phyloP scores from a whole-genome alignment of 2,888 invertebrate species.

The Spilarctia lutea region DNA sequence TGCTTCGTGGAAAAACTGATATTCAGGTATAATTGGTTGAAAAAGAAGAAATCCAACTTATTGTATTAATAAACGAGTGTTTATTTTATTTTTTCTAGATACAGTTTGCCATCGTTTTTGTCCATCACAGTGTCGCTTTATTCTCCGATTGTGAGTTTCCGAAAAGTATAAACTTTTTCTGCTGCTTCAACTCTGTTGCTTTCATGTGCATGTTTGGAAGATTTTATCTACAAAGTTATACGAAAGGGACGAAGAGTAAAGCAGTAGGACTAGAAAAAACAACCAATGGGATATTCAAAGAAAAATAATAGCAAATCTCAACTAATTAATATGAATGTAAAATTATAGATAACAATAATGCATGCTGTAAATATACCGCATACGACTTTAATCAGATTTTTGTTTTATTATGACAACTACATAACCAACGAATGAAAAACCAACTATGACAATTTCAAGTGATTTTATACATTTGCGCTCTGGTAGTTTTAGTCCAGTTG shows the following conservation, averaged over 20 bases:
- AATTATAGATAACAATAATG: background rate
- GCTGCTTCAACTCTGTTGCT: slow-evolving; percentile 18
- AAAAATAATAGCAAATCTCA: background rate
- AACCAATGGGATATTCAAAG: background rate
- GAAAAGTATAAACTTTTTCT: slow-evolving; percentile 14
- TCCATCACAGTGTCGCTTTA: slow-evolving; percentile 36
- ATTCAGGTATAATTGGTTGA: too few species aligned
- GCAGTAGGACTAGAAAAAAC: background rate
- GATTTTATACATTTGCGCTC: too few species aligned
- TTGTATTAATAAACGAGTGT: background rate
- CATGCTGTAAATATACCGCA: background rate
- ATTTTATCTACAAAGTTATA: slow-evolving; percentile 43
- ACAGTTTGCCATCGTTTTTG: slow-evolving; percentile 42
- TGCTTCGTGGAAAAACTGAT: too few species aligned
- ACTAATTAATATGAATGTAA: too few species aligned
- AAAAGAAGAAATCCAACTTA: background rate
- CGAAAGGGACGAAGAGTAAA: slow-evolving; percentile 20
- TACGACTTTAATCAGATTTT: background rate
- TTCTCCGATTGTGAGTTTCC: slow-evolving; percentile 45
- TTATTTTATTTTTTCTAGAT: slow-evolving; percentile 32
- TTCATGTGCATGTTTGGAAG: slow-evolving; percentile 49
- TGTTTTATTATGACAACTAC: background rate
- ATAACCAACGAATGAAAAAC: too few species aligned
- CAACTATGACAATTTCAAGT: too few species aligned
- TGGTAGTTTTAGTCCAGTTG: too few species aligned